These are phyloP conservation scores for Bombus huntii DNA, from an alignment of 1,140 invertebrate genomes.

Conservation along the genomic window DNA sequence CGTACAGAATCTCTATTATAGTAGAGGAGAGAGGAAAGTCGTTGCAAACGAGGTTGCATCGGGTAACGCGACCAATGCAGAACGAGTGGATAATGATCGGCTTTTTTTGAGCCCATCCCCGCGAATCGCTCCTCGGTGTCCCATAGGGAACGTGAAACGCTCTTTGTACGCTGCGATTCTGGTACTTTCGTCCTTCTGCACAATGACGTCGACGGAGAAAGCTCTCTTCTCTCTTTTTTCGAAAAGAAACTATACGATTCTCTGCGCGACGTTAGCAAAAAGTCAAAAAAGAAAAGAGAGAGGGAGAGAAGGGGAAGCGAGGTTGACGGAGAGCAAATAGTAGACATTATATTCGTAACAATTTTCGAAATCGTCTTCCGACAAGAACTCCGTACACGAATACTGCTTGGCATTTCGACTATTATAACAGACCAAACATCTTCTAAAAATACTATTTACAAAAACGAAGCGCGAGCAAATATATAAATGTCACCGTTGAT, in stretches of 20 bases:
- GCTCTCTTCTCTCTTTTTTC: slow-evolving; percentile 1
- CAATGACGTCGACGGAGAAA: slow-evolving; percentile 53
- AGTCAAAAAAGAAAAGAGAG: not conserved
- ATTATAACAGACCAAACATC: not conserved
- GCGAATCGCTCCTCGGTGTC: slow-evolving; percentile 51
- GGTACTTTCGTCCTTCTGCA: slow-evolving; percentile 54
- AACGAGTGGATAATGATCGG: slow-evolving; percentile 69
- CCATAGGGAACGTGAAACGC: slow-evolving; percentile 66
- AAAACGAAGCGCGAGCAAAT: not conserved
- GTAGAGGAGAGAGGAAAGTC: slow-evolving; percentile 23
- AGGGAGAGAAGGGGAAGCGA: not conserved
- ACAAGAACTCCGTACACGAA: not conserved
- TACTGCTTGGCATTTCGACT: not conserved
- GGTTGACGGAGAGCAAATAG: too few relatives aligned
- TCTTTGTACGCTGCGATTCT: slow-evolving; percentile 58
- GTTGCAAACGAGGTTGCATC: slow-evolving; percentile 66
- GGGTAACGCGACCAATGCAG: slow-evolving; percentile 67
- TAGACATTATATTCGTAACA: not conserved
- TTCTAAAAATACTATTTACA: not conserved
- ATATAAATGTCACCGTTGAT: not conserved
- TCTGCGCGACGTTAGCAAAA: slow-evolving; percentile 2
- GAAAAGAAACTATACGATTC: slow-evolving; percentile 22
- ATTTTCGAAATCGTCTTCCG: not conserved
- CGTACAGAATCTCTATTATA: slow-evolving; percentile 66
- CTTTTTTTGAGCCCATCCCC: slow-evolving; percentile 58